A percentile compares a stretch with the other conserved stretches of the same genome.
Conservation (phyloP, 30 jellyfish, hydroid and myxozoan genomes). For the Nemopilema nomurai region DNA sequence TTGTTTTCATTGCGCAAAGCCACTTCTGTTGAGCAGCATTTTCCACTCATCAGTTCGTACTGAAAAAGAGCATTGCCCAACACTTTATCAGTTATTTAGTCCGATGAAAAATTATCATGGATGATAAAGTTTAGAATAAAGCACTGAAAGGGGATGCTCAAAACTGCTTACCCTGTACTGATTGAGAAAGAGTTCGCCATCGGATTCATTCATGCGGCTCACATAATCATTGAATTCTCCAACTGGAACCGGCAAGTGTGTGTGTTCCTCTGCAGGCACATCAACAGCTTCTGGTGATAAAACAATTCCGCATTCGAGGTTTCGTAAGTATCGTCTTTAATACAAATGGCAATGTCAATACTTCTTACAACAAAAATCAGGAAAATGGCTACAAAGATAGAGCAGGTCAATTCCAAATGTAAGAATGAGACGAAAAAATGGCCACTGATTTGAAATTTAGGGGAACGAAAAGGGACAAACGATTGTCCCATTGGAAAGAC, state of each 20-base stretch:
- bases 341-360: no score
- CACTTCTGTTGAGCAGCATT: slow-evolving; percentile 80
- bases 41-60: slow-evolving; percentile 81
- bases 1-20: slow-evolving; percentile 85
- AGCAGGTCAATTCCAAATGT: no score
- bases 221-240: slow-evolving; percentile 63
- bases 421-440: no score
- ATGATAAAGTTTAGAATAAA: background rate
- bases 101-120: no score
- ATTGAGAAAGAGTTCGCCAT: slow-evolving; percentile 38
- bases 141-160: background rate
- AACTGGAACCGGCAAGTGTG: slow-evolving; percentile 48
- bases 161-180: slow-evolving; percentile 75
- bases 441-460: no score
- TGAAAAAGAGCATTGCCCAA: background rate
- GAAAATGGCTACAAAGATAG: no score
- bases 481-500: background rate
- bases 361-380: no score
- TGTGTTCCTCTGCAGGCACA: slow-evolving; percentile 46
- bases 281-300: slow-evolving; percentile 43
- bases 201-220: slow-evolving; percentile 50
- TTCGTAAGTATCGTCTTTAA: no score
- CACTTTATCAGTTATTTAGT: no score
- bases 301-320: no score
- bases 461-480: no score